Base-by-base conservation (phyloP, 2,113 vertebrate species). In the Dromas ardeola region DNA sequence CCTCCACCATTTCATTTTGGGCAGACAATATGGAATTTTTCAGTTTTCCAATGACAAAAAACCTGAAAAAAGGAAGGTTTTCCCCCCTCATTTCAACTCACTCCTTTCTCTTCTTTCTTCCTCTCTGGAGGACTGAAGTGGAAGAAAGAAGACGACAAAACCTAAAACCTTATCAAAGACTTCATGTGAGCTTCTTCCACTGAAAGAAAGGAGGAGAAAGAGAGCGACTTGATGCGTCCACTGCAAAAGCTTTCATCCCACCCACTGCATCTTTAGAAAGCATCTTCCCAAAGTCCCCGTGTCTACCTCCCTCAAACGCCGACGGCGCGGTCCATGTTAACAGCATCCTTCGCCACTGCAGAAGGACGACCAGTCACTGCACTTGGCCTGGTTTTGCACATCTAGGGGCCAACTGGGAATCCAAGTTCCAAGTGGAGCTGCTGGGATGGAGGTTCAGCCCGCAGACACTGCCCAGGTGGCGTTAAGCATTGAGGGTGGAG, bases 321-420 rank as follows among this genome's bases (percentile, higher is more conserved):
- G 3, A 36, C 0, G 3, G 55, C 32, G 8, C 2, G 8, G 16
- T 30, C 76, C 17, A 1, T 6, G 5, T 17, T 20, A 62, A 7
- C 16, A 70, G n/a, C 55, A 30, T 5, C 71, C 42, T 66, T 3
- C 8, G 30, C 30, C 36, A 5, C 32, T 13, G 45, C 55, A 77
- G 32, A 25, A 34, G 32, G 19, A 10, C 22, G 7, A 45, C 26
- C 81, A 50, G 56, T 2, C 23, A 14, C n/a, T 14, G 45, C 22
- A 4, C 5, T 2, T 13, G 56, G 12, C 22, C 55, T n/a, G 27
- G 12, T 29, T 47, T 49, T 38, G 32, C 10, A 45, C 53, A 53
- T 7, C 34, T 6, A 15, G 83, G n/a, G 40, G 14, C 16, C 43
- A 72, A 0, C 10, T 50, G 43, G 49, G 55, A 38, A 52, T 47